Conservation (phyloP, 2,113 vertebrate genomes). For the Pterocles gutturalis region DNA sequence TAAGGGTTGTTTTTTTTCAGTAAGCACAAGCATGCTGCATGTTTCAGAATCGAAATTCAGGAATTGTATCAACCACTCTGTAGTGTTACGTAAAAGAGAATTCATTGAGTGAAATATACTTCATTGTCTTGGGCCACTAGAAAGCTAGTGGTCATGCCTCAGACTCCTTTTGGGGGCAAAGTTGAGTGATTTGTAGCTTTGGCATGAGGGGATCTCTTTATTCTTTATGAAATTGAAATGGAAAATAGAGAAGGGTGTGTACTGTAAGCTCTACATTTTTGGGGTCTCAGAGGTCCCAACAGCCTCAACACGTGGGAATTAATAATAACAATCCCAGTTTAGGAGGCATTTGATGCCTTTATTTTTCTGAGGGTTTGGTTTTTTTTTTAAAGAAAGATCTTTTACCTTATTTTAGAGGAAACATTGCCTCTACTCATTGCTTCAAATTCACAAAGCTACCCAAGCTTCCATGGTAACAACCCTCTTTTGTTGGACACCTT, state of each 20-base stretch:
- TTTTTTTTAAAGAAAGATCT: background rate
- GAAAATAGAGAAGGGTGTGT: background rate
- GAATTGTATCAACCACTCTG: background rate
- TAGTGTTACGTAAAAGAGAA: background rate
- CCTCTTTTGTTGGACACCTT: background rate
- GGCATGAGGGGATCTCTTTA: background rate
- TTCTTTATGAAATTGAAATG: background rate
- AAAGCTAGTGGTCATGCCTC: background rate
- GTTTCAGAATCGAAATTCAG: background rate
- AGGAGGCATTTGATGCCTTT: background rate
- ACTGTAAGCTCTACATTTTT: background rate
- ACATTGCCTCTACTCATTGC: background rate
- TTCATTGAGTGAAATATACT: background rate
- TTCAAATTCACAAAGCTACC: background rate
- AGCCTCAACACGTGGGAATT: background rate
- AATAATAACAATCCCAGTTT: background rate
- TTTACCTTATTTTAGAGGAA: background rate
- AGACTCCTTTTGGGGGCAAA: background rate
- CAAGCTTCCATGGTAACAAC: background rate
- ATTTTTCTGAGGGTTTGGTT: background rate
- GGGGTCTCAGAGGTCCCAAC: background rate
- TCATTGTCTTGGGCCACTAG: background rate
- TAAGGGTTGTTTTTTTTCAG: background rate
- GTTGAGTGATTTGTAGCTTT: background rate
- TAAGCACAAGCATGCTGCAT: background rate